Evolutionary conservation across 2,113 vertebrate genomes (phyloP).

Genomic region (Numida meleagris): DNA sequence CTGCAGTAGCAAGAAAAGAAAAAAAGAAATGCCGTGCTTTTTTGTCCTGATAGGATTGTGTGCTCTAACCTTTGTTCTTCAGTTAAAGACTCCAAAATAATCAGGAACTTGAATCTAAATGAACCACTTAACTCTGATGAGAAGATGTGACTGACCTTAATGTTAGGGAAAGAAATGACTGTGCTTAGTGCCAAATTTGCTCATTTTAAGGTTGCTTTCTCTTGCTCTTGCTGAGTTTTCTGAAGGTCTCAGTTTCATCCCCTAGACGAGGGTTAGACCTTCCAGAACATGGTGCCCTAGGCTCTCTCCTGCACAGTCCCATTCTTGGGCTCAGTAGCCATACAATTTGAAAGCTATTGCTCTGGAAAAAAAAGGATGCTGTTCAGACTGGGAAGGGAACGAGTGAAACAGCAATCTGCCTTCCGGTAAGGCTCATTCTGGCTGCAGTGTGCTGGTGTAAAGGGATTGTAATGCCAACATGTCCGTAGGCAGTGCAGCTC

Average conservation of each 20-base stretch:
- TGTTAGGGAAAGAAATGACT: neutral
- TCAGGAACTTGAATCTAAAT: constrained; percentile 18
- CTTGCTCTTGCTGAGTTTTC: neutral
- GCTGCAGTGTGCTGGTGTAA: neutral
- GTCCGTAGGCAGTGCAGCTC: neutral
- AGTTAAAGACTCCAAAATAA: neutral
- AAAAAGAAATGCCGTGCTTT: neutral
- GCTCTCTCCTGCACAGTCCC: neutral
- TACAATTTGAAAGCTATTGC: neutral
- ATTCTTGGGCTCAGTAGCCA: neutral
- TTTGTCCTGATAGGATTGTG: neutral
- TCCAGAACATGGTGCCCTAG: neutral
- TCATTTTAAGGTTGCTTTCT: neutral
- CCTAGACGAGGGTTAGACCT: neutral
- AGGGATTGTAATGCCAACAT: neutral
- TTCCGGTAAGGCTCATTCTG: neutral
- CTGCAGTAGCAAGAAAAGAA: neutral
- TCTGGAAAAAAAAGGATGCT: neutral
- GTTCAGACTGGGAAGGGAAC: neutral
- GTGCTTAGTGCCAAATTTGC: neutral
- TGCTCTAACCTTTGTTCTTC: neutral
- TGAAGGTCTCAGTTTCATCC: neutral
- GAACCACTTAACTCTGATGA: neutral
- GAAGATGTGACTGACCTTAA: neutral
- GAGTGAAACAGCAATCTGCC: neutral